A percentile compares a stretch with the other conserved stretches of the same genome.
These are phyloP conservation scores for Poecilia picta DNA, from an alignment of 2,797 vertebrate species.

Conservation along the genomic window DNA sequence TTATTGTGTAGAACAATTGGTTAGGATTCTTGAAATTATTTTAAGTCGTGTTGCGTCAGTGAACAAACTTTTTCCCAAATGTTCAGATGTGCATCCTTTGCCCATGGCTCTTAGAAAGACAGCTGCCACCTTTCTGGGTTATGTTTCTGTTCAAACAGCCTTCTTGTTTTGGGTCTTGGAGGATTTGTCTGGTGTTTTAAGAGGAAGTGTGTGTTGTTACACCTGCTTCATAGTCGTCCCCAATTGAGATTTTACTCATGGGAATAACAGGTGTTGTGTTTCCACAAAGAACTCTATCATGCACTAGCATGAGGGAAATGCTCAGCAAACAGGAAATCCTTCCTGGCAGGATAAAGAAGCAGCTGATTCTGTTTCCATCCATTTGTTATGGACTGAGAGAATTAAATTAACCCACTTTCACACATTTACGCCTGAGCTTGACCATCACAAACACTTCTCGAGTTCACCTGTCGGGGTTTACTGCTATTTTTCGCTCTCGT, in stretches of 20 bases:
- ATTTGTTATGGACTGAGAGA: conserved; percentile 58
- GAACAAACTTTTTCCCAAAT: conserved; percentile 41
- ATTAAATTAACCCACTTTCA: conserved; percentile 50
- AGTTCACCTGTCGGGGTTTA: background rate
- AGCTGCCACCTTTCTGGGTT: conserved; percentile 27
- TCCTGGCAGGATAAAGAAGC: conserved; percentile 60
- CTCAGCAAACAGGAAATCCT: conserved; percentile 73
- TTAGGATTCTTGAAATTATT: background rate
- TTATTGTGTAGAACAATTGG: conserved; percentile 14
- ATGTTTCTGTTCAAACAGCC: conserved; percentile 32
- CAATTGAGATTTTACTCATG: conserved; percentile 37
- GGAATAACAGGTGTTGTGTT: conserved; percentile 55
- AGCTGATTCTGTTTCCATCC: conserved; percentile 67
- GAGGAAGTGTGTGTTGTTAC: conserved; percentile 41
- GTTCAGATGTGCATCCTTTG: conserved; percentile 33
- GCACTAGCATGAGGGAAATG: conserved; percentile 48
- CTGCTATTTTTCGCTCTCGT: conserved; percentile 1
- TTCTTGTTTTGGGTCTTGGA: conserved; percentile 24
- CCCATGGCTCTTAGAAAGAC: conserved; percentile 28
- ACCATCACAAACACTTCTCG: conserved; percentile 29
- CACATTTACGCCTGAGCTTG: conserved; percentile 31
- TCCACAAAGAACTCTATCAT: conserved; percentile 57
- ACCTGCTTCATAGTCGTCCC: conserved; percentile 65
- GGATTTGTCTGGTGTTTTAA: conserved; percentile 22
- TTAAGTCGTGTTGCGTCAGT: background rate